Base-by-base conservation (phyloP, 2,113 vertebrate genomes). In the Myocastor coypus region DNA sequence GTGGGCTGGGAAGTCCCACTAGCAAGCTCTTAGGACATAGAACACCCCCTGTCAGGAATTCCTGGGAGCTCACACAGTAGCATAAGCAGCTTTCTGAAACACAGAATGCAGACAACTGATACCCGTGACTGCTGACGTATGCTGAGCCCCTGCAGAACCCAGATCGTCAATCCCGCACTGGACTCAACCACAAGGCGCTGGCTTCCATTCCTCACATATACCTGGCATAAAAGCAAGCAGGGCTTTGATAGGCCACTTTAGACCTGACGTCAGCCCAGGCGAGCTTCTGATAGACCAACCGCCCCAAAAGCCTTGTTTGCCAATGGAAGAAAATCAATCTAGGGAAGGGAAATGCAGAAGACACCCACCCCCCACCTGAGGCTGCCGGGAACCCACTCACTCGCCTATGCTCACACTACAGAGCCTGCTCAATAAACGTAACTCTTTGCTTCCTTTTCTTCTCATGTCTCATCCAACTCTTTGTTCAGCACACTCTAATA, bases 31-130 rank as follows among this genome's bases (percentile, higher is more conserved):
- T 92, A 95, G 94, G 87, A 97, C 89, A 97, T 63, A 89, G 94
- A 96, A 92, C 97, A 93, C 50, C 66, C 96, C 96, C 96, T 94
- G 81, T 89, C 94, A 86, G 97, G 97, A 98, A 97, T 97, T 96
- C 96, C 86, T 86, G 82, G 86, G 96, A 97, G 98, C 97, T 97
- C 16, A 96, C 73, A 94, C 42, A 97, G 96, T 93, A 96, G 68
- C 97, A 96, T 96, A 97, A 97, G 83, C 88, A 92, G 83, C 46
- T 37, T 96, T 97, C 93, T 95, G 93, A 98, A 93, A 95, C 91
- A 87, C 71, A 98, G 32, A 63, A 84, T 73, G 97, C 26, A 50
- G 7, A 50, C 13, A 46, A 46, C 5, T 5, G 46, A 46, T 8
- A 8, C 46, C 46, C 46, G 8, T 8, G 46, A 46, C 46, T 46